Conservation (phyloP, 2,113 vertebrate genomes). For the Sphyrna mokarran region DNA sequence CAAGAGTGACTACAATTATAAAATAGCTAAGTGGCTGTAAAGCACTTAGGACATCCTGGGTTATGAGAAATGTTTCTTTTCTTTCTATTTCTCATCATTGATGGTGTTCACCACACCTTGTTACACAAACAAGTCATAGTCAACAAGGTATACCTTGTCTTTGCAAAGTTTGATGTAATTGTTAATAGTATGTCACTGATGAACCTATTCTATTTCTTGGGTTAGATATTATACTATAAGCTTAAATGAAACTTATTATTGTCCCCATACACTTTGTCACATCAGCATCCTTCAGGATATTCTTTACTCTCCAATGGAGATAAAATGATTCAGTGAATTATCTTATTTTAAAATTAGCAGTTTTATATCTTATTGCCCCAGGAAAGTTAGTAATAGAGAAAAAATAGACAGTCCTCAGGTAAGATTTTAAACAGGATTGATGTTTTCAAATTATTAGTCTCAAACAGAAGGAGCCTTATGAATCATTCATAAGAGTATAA, state of each 20-base stretch:
- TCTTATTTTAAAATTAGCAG: constrained; percentile 43
- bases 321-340: constrained; percentile 4
- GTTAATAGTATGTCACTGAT: neutral
- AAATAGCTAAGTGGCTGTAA: neutral
- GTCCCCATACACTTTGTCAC: neutral
- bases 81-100: neutral
- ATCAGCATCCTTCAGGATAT: neutral
- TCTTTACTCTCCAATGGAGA: neutral
- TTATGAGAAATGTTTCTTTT: neutral
- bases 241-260: neutral
- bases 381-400: constrained; percentile 42
- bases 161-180: neutral
- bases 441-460: constrained; percentile 49
- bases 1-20: neutral
- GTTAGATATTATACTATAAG: neutral
- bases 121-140: neutral
- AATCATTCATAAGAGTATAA: constrained; percentile 59
- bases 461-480: constrained; percentile 45
- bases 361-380: constrained; percentile 42
- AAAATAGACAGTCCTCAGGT: constrained; percentile 38
- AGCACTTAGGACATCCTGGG: neutral
- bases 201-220: neutral
- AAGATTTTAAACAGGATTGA: constrained; percentile 48
- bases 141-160: neutral
- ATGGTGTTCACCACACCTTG: neutral